Evolutionary conservation across 2,888 invertebrate genomes (phyloP), one percentile per base, ranked within the genome.

Genomic region (Cyrtodaria siliqua): DNA sequence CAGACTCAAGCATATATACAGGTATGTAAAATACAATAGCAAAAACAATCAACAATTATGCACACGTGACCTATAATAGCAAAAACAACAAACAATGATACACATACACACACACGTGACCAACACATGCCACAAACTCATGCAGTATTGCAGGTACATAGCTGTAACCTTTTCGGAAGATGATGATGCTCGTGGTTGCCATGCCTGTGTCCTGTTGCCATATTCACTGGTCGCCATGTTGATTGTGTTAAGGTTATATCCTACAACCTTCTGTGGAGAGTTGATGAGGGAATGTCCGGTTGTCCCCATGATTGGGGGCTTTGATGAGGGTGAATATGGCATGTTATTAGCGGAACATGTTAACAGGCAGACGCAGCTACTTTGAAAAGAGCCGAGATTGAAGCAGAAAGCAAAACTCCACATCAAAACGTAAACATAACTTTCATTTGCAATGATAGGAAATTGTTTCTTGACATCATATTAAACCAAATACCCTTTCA

Each of bases 151-250:
- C 59, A 60, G 55, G n/a, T n/a, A n/a, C n/a, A n/a, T n/a, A n/a
- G n/a, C n/a, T n/a, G 42, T 55, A 70, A 70, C 69, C 69, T 70
- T 70, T 38, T 70, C 55, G 23, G 61, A 55, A 33, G 33, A 33
- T 8, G 33, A 33, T 33, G 33, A 33, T 33, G 56, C n/a, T 18
- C 20, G 12, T 27, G 62, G 62, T 56, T 56, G 62, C 56, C 69
- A 47, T 27, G 62, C 49, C 23, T 27, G 33, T 38, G 6, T 56
- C 33, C 62, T 38, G 57, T 70, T 57, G 16, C 62, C 55, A 70
- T 62, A 62, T 61, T 70, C 16, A 70, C 56, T 33, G 12, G 33
- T 33, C 12, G 33, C 61, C 14, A 44, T 20, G 33, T 53, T 56
- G 38, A 23, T 56, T 14, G 12, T 20, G 47, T 56, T 29, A 44